Conservation (phyloP, 2,797 vertebrate genomes). For the Decapterus maruadsi region DNA sequence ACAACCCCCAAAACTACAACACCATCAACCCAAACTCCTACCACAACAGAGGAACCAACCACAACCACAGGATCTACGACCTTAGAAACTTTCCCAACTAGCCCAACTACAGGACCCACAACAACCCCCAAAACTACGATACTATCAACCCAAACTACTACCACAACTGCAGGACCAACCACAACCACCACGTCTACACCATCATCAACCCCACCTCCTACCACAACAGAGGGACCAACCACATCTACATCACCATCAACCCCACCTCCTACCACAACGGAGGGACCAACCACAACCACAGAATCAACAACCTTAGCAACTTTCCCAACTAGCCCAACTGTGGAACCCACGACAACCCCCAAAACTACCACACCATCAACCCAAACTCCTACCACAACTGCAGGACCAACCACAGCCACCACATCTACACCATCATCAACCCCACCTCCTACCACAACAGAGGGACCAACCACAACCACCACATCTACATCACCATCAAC, state of each 20-base stretch:
- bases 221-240: neutral
- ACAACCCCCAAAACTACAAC: neutral
- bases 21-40: neutral
- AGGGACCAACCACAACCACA: conserved; percentile 12
- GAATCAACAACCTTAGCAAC: conserved; percentile 4
- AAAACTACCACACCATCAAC: neutral
- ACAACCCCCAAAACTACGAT: neutral
- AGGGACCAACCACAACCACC: neutral
- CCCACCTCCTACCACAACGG: neutral
- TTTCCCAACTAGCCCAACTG: neutral
- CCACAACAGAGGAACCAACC: neutral
- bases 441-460: neutral
- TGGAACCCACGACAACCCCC: conserved; percentile 2
- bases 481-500: neutral
- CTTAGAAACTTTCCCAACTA: neutral
- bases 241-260: neutral
- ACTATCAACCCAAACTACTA: neutral
- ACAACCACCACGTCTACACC: neutral
- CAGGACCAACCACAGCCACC: neutral
- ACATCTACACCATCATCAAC: neutral
- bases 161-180: neutral
- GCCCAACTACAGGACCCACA: neutral
- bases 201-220: no score
- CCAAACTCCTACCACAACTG: neutral
- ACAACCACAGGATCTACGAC: conserved; percentile 1